phyloP scores from a whole-genome alignment of 2,797 vertebrate genomes.

The Prunella strophiata region DNA sequence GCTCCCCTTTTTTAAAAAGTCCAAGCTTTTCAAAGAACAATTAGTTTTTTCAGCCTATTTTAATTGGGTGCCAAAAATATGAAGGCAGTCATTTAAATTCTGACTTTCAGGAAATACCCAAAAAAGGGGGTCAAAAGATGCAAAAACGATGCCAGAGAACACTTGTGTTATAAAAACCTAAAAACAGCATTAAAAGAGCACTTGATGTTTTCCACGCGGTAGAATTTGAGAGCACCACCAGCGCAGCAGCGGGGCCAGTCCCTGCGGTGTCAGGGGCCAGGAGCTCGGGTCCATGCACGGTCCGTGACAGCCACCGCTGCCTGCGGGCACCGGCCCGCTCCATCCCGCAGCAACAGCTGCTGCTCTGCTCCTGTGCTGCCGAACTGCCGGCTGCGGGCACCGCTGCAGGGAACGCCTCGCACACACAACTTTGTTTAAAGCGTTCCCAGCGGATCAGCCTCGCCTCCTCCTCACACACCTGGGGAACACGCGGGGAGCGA shows the following conservation, averaged over 20 bases:
- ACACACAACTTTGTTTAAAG: background rate
- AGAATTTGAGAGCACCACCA: background rate
- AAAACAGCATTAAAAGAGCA: background rate
- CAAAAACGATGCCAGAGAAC: background rate
- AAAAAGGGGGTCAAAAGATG: background rate
- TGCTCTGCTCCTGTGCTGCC: background rate
- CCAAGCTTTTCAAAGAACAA: background rate
- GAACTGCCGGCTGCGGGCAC: background rate
- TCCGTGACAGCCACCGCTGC: accelerated
- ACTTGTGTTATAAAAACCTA: background rate
- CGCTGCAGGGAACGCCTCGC: background rate
- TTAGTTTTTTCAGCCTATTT: background rate
- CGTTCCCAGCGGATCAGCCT: background rate
- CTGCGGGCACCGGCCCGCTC: background rate
- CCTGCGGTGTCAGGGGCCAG: accelerated
- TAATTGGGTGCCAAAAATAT: background rate
- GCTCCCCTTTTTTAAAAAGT: background rate
- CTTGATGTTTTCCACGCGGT: background rate
- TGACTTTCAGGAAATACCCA: background rate
- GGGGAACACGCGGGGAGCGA: background rate
- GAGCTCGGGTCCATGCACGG: accelerated
- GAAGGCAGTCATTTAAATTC: background rate
- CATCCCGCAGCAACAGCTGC: background rate
- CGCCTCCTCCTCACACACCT: background rate
- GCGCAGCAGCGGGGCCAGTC: too few relatives aligned